phyloP scores from a whole-genome alignment of 2,888 invertebrate genomes.

The Ophioninae sp. region DNA sequence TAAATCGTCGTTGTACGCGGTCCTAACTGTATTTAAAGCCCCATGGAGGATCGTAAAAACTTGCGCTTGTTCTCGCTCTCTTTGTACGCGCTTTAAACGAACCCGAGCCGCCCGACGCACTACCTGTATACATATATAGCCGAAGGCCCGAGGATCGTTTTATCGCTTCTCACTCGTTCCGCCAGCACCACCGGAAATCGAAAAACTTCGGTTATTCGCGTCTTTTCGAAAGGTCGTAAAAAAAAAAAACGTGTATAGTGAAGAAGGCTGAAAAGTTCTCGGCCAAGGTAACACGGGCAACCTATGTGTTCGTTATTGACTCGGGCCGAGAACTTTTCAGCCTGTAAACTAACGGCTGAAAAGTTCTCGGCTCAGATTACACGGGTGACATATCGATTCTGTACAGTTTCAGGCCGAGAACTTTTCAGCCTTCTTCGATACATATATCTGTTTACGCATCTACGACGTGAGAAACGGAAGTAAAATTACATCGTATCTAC shows the following conservation, averaged over 20 bases:
- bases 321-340: too few species aligned
- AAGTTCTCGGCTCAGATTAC: too few species aligned
- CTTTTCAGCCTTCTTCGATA: too few species aligned
- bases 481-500: too few species aligned
- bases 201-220: constrained; percentile 23
- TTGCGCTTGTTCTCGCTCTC: constrained; percentile 19
- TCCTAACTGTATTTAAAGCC: constrained; percentile 41
- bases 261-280: too few species aligned
- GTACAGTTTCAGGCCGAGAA: too few species aligned
- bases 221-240: constrained; percentile 14
- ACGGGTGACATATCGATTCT: not conserved
- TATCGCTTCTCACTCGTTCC: constrained; percentile 24
- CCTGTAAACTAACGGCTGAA: too few species aligned
- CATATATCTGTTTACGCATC: too few species aligned
- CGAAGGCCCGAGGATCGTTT: not conserved
- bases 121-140: not conserved
- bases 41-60: constrained; percentile 58
- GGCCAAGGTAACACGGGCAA: too few species aligned
- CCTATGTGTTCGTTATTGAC: not conserved
- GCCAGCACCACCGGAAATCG: constrained; percentile 23
- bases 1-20: constrained; percentile 58
- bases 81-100: not conserved
- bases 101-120: not conserved
- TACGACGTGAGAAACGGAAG: too few species aligned
- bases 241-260: constrained; percentile 25